A percentile compares a stretch with the other conserved stretches of the same genome.
Evolutionary conservation across 2,888 invertebrate genomes (phyloP).

Genomic region (Odontocerum albicorne): DNA sequence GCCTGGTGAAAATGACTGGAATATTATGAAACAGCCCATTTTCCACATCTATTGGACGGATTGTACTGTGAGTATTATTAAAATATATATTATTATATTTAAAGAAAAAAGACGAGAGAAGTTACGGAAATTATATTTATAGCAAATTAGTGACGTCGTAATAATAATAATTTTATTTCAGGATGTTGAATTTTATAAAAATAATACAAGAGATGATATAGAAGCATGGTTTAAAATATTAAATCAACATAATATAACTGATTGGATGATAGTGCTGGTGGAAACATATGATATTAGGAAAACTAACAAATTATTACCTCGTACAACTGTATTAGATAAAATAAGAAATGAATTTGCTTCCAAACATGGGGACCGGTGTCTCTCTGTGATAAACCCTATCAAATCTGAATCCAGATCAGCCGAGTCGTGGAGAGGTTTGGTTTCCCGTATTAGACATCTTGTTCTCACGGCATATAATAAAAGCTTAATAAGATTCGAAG

Average conservation of each 20-base stretch:
- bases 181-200: conserved; percentile 93
- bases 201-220: conserved; percentile 84
- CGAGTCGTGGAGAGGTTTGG: conserved; percentile 87
- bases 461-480: conserved; percentile 85
- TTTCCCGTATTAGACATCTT: conserved; percentile 80
- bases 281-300: conserved; percentile 91
- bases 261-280: conserved; percentile 93
- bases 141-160: neutral
- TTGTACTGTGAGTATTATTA: conserved; percentile 71
- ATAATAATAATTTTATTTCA: conserved; percentile 44
- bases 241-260: conserved; percentile 72
- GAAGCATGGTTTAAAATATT: conserved; percentile 84
- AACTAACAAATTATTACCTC: conserved; percentile 86
- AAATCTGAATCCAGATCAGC: conserved; percentile 86
- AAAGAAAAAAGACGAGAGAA: neutral
- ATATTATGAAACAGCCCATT: conserved; percentile 84
- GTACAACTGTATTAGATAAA: conserved; percentile 93
- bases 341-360: conserved; percentile 91
- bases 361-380: conserved; percentile 85
- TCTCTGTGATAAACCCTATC: conserved; percentile 88
- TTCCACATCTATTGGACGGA: conserved; percentile 96
- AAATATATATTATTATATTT: neutral
- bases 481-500: conserved; percentile 84
- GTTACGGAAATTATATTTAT: neutral
- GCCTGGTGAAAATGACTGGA: conserved; percentile 73